Evolutionary conservation across 1,140 invertebrate species (phyloP), one percentile per base, ranked within the genome.

Genomic region (Augochlora pura): DNA sequence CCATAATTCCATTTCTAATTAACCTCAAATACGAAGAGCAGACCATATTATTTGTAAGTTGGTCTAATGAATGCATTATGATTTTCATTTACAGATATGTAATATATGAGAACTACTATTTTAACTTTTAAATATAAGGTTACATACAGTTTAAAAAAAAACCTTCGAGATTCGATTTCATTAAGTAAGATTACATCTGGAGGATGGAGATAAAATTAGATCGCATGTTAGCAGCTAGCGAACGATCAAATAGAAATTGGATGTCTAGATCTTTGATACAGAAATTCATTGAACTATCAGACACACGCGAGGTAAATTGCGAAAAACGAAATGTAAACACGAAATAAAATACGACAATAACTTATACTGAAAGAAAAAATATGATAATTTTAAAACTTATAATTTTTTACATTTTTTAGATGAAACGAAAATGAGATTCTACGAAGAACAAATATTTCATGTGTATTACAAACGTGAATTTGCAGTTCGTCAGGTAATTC

Each of bases 151-250:
- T n/a, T 38, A 65, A 65, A 62, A 32, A 10, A 32, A 39, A 64
- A n/a, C 7, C 32, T 39, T 64, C 18, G 32, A 21, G 32, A 39
- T n/a, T 64, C 18, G 6, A 39, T 12, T 65, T 74, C 60, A 21
- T 54, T 38, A 65, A 46, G 60, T n/a, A 18, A 46, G 70, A 73
- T 73, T 59, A 25, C 46, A 39, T 73, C 42, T 73, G 64, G 60
- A 16, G 23, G 57, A 59, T 67, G 62, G 23, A 67, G 39, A 32
- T 75, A 75, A 75, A 75, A 67, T 75, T 75, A 75, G 63, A 75
- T 66, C 54, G 63, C 63, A 59, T 49, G 42, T 75, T 75, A 42
- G 38, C 25, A 27, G 21, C 49, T 25, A 59, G 42, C 49, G 54
- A 75, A 75, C 64, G 63, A 57, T 42, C 38, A 54, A 39, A 67